phyloP scores from a whole-genome alignment of 2,113 vertebrate species.

The Gambusia affinis region DNA sequence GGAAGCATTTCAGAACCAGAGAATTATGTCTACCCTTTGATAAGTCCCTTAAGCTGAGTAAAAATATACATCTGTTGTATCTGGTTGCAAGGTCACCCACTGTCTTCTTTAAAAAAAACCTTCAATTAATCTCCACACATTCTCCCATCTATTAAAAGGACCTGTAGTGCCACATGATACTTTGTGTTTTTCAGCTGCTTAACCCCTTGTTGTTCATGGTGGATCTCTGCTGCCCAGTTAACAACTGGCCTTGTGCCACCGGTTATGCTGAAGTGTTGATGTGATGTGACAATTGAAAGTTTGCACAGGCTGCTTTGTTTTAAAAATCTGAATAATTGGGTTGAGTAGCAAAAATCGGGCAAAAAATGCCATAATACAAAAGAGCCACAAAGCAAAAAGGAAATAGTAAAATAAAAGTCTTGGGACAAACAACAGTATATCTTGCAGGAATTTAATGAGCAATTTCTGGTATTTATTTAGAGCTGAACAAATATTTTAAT shows the following conservation, averaged over 20 bases:
- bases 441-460: background rate
- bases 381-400: background rate
- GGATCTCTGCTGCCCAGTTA: background rate
- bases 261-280: background rate
- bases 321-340: background rate
- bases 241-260: background rate
- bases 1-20: background rate
- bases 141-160: slow-evolving; percentile 6
- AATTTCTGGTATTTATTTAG: background rate
- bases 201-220: background rate
- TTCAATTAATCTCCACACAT: background rate
- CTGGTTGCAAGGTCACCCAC: background rate
- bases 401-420: background rate
- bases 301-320: background rate
- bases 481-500: background rate
- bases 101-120: background rate
- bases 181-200: slow-evolving; percentile 4
- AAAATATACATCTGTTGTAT: background rate
- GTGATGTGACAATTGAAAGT: background rate
- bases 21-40: background rate
- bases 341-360: no score
- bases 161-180: background rate
- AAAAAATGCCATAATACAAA: background rate
- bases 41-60: background rate
- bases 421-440: background rate